Evolutionary conservation across 2,797 vertebrate genomes (phyloP).

Genomic region (Aplochiton taeniatus): DNA sequence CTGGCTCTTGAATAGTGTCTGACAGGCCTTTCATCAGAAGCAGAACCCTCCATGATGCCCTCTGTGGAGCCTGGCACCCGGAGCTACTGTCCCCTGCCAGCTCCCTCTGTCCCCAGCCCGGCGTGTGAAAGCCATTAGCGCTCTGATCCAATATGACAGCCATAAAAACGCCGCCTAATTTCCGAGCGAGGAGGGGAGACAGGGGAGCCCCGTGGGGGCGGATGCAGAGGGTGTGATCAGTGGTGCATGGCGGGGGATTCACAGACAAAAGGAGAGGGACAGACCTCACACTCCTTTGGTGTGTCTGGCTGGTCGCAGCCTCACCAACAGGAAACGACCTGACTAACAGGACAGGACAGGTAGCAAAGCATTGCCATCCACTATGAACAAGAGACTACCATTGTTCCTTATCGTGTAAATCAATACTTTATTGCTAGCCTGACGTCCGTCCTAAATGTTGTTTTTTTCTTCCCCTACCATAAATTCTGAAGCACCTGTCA

Average conservation of each 20-base stretch:
- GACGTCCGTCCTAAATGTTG: too few relatives aligned
- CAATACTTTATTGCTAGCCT: too few relatives aligned
- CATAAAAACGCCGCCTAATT: constrained; percentile 70
- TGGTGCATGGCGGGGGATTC: constrained; percentile 13
- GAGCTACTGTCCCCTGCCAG: constrained; percentile 61
- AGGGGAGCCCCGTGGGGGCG: constrained; percentile 19
- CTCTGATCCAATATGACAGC: constrained; percentile 79
- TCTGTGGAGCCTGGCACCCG: constrained; percentile 71
- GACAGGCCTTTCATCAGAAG: constrained; percentile 4
- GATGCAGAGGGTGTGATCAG: constrained; percentile 20
- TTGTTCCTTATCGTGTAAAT: too few relatives aligned
- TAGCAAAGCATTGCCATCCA: too few relatives aligned
- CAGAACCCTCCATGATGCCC: constrained; percentile 57
- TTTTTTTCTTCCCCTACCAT: too few relatives aligned
- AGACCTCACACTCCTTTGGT: too few relatives aligned
- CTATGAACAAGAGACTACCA: not conserved
- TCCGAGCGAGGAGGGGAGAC: constrained; percentile 35
- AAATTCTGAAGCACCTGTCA: too few relatives aligned
- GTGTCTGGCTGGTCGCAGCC: too few relatives aligned
- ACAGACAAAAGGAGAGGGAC: constrained; percentile 4
- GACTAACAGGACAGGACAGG: too few relatives aligned
- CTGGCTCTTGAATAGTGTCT: constrained; percentile 37
- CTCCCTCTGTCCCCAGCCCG: constrained; percentile 46
- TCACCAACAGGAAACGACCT: too few relatives aligned
- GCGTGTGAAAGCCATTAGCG: constrained; percentile 69